Conservation (phyloP, 2,888 invertebrate species). For the Luperina nickerlii region DNA sequence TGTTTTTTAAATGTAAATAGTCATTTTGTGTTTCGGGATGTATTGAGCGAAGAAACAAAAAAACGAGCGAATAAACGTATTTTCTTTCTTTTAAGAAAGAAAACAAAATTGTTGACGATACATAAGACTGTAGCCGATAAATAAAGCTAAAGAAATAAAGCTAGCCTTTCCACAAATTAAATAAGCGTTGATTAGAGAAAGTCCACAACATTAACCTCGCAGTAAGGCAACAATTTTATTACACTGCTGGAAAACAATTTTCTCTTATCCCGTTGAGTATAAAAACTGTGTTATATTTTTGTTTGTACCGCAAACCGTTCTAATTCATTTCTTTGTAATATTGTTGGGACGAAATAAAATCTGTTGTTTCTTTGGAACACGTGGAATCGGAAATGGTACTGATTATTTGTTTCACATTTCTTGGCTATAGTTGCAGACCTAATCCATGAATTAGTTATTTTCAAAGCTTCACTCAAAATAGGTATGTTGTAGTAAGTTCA, state of each 20-base stretch:
- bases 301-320: conserved; percentile 40
- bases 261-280: conserved; percentile 45
- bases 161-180: conserved; percentile 21
- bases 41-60: not conserved
- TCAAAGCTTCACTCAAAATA: not conserved
- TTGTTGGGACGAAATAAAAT: conserved; percentile 20
- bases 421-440: not conserved
- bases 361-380: not conserved
- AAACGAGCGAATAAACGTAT: too few species aligned
- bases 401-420: conserved; percentile 2
- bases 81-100: not conserved
- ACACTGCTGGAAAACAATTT: conserved; percentile 50
- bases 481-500: not conserved
- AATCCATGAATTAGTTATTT: not conserved
- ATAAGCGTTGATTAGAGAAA: conserved; percentile 42
- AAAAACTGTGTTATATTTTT: conserved; percentile 44
- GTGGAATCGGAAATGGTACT: not conserved
- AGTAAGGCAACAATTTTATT: conserved; percentile 41
- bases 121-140: not conserved
- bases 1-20: not conserved
- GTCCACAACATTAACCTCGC: conserved; percentile 32
- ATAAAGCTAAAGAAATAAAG: not conserved
- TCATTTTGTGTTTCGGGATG: not conserved
- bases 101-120: not conserved
- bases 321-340: conserved; percentile 46